Percentiles rank a stretch among this genome's conserved stretches.
Evolutionary conservation across 2,797 vertebrate species (phyloP).

Genomic region (Phataginus tetradactyla): DNA sequence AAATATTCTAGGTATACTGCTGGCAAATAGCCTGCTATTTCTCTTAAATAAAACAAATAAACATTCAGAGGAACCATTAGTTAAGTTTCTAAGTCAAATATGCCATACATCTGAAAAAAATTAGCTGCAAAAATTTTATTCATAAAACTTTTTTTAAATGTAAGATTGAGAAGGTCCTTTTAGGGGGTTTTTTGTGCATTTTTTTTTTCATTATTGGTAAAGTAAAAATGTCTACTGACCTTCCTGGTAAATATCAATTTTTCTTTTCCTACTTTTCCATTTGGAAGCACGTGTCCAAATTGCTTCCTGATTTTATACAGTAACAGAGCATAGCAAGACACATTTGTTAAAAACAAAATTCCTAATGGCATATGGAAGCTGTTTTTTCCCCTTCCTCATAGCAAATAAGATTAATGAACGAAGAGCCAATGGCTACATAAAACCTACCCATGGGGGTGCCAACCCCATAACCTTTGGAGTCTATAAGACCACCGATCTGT

Average conservation of each 20-base stretch:
- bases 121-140: background rate
- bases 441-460: constrained; percentile 98
- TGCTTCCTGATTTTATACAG: background rate
- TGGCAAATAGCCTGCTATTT: background rate
- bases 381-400: background rate
- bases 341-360: background rate
- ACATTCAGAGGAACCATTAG: background rate
- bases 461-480: constrained; percentile 97
- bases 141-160: background rate
- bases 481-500: constrained; percentile 97
- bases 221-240: background rate
- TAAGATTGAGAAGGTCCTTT: background rate
- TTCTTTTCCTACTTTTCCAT: background rate
- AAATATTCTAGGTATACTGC: background rate
- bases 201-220: background rate
- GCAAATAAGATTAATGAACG: constrained; percentile 76
- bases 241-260: background rate
- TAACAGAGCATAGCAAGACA: background rate
- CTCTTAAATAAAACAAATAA: background rate
- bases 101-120: background rate
- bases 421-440: constrained; percentile 52
- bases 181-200: background rate
- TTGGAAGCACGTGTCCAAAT: background rate
- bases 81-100: background rate
- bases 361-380: background rate